Percentiles rank a stretch among this genome's conserved stretches.
phyloP scores from a whole-genome alignment of 2,113 vertebrate species.

The Peromyscus californicus region DNA sequence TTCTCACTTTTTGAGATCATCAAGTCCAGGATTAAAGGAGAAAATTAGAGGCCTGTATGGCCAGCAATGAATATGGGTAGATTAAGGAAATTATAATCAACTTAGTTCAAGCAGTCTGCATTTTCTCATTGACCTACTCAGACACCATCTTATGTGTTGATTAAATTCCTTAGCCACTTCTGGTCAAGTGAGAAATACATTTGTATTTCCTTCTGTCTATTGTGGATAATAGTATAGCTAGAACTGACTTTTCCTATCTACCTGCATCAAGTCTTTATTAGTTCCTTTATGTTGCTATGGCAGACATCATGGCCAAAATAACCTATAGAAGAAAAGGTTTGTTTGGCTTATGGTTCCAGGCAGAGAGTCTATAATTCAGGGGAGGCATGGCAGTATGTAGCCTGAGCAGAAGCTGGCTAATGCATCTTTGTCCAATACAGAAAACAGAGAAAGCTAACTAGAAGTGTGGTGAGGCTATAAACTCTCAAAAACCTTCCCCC shows the following conservation, averaged over 20 bases:
- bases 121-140: slow-evolving; percentile 31
- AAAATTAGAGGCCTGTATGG: background rate
- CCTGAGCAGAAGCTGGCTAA: background rate
- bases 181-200: background rate
- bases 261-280: background rate
- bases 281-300: background rate
- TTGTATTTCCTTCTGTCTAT: slow-evolving; percentile 6
- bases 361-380: background rate
- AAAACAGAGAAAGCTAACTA: background rate
- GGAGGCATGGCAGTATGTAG: background rate
- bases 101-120: background rate
- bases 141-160: background rate
- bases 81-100: background rate
- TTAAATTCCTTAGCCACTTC: slow-evolving; percentile 14
- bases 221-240: background rate
- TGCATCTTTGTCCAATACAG: background rate
- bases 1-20: background rate
- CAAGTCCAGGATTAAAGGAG: slow-evolving; percentile 29
- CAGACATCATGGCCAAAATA: background rate
- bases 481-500: background rate
- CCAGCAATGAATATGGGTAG: background rate
- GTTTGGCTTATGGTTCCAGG: background rate
- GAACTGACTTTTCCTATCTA: background rate
- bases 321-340: background rate
- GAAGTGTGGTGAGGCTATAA: background rate